Base-by-base conservation (phyloP, 2,888 invertebrate species). In the Eumerus sabulonum region DNA sequence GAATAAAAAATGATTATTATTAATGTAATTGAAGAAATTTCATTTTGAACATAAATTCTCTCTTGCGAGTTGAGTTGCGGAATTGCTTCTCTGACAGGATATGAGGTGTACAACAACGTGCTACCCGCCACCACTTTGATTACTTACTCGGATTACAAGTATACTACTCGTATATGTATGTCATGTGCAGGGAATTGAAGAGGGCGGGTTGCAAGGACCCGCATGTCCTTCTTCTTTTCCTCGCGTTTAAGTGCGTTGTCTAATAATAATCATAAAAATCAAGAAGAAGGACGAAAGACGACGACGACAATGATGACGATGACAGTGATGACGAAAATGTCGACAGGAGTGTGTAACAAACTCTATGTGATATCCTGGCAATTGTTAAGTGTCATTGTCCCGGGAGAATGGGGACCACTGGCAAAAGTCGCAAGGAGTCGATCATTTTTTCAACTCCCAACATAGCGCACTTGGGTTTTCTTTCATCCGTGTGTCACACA, bases 251-350 rank as follows among this genome's bases (percentile, higher is more conserved):
- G 79, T 79, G 79, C 74, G 79, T 27, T 27, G 27, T 79, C 79
- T 68, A 79, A 79, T 79, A 79, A 79, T 79, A 79, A 79, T 79
- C 79, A 64, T 79, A 79, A 79, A 79, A 76, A 79, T 74, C 74
- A 64, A 70, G 74, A 79, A 79, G 68, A 74, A 79, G 60, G 74
- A 79, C 79, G 68, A 74, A 27, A 74, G 54, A 74, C 54, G 73
- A 57, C 67, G 38, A 50, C 56, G 18, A 19, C 40, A 47, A 40
- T 40, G 40, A 7, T 9, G 40, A 40, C 3, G 11, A 40, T 44
- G 53, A 70, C 38, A 50, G 14, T 36, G 57, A 45, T 53, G 67
- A 62, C 50, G 48, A 63, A 36, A 35, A 57, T 51, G 16, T 27
- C 42, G 60, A 47, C 40, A 57, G 19, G 60, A 57, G 35, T 62